Percentiles rank a stretch among this genome's conserved stretches.
Evolutionary conservation across 2,113 vertebrate species (phyloP).

Genomic region (Oxyruncus cristatus): DNA sequence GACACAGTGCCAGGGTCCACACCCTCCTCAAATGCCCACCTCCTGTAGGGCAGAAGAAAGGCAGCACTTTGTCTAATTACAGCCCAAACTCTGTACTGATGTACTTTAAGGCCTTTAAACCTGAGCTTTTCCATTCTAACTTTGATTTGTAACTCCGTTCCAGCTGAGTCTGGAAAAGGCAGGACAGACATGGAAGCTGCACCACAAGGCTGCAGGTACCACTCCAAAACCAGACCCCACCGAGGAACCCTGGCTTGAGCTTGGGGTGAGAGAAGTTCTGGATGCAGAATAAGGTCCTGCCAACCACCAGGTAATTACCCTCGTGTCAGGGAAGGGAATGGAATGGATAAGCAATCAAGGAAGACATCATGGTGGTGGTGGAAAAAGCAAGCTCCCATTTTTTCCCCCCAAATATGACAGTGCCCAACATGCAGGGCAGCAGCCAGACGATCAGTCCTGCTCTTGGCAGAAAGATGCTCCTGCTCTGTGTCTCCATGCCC

Average conservation of each 20-base stretch:
- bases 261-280: neutral
- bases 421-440: accelerated
- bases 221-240: neutral
- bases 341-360: neutral
- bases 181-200: neutral
- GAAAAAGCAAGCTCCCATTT: neutral
- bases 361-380: neutral
- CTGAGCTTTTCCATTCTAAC: neutral
- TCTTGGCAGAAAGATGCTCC: neutral
- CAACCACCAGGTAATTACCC: no score
- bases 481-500: neutral
- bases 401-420: accelerated
- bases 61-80: neutral
- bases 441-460: neutral
- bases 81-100: neutral
- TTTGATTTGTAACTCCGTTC: neutral
- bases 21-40: accelerated
- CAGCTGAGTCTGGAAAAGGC: neutral
- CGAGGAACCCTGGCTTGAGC: neutral
- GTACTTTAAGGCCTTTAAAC: neutral
- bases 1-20: neutral
- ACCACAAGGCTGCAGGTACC: neutral
- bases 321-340: neutral
- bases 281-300: neutral
- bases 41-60: neutral